phyloP scores from a whole-genome alignment of 2,797 vertebrate genomes.

The Carcharodon carcharias region DNA sequence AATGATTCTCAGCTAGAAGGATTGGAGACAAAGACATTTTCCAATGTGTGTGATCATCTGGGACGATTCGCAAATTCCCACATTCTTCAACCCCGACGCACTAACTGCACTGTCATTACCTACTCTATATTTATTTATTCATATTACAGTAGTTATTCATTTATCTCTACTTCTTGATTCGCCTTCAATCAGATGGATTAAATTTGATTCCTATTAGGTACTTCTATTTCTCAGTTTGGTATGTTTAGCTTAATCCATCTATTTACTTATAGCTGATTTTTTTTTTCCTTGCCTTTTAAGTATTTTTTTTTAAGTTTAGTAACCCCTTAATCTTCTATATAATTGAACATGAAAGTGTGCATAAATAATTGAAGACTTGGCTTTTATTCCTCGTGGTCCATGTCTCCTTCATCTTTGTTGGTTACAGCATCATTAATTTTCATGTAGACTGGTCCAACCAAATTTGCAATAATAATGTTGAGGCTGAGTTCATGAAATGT shows the following conservation, averaged over 20 bases:
- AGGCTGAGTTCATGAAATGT: not conserved
- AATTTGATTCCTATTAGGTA: not conserved
- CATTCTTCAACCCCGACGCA: not conserved
- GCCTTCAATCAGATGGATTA: not conserved
- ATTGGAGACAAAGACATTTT: too few relatives aligned
- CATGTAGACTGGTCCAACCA: not conserved
- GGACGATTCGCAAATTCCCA: not conserved
- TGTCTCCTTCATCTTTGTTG: not conserved
- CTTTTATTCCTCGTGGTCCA: not conserved
- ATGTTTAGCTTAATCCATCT: not conserved
- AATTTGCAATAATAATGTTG: not conserved
- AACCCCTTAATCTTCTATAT: not conserved
- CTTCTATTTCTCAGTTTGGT: not conserved
- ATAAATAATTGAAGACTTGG: not conserved
- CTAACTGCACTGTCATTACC: not conserved
- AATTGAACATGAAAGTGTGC: not conserved
- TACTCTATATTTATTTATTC: not conserved
- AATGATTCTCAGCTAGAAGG: not conserved
- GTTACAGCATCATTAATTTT: not conserved
- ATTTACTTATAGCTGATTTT: not conserved
- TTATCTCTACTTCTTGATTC: not conserved
- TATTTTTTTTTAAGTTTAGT: not conserved
- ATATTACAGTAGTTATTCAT: not conserved
- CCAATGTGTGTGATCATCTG: too few relatives aligned
- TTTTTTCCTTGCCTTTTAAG: not conserved